Conservation (phyloP, 2,113 vertebrate species). For the Psittacula cyanocephala region DNA sequence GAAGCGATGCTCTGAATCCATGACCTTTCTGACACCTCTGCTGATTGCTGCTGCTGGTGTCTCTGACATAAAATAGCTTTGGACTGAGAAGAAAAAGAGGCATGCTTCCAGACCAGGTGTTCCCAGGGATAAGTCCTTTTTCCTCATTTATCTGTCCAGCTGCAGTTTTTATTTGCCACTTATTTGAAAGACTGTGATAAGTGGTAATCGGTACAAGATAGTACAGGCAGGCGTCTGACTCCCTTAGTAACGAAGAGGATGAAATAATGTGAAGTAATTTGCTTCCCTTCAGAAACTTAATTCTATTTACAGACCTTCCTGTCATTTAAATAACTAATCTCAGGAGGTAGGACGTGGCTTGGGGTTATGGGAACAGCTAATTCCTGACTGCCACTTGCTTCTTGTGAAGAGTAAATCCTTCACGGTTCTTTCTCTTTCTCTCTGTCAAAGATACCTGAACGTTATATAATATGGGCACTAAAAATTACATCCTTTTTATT, state of each 20-base stretch:
- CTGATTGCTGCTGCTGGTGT: not conserved
- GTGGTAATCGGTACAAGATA: not conserved
- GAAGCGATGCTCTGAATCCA: fast-evolving
- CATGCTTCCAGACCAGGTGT: not conserved
- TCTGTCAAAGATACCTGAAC: not conserved
- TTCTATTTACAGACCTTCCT: conserved; percentile 10
- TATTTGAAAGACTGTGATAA: not conserved
- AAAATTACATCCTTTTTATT: not conserved
- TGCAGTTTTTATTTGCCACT: not conserved
- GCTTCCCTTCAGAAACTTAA: not conserved
- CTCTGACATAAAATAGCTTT: not conserved
- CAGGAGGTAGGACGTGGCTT: not conserved
- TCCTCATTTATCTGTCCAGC: not conserved
- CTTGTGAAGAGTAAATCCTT: not conserved
- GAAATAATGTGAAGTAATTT: conserved; percentile 6
- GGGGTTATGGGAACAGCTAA: not conserved
- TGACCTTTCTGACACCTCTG: not conserved
- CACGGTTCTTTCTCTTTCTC: not conserved
- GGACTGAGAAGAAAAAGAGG: not conserved
- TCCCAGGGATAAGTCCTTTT: not conserved
- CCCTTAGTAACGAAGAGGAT: not conserved
- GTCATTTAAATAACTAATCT: conserved; percentile 16
- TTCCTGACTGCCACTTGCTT: not conserved
- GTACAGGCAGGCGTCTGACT: not conserved
- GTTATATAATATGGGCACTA: not conserved